A percentile compares a stretch with the other conserved stretches of the same genome.
Evolutionary conservation across 2,113 vertebrate species (phyloP).

Genomic region (Megaceryle torquata): DNA sequence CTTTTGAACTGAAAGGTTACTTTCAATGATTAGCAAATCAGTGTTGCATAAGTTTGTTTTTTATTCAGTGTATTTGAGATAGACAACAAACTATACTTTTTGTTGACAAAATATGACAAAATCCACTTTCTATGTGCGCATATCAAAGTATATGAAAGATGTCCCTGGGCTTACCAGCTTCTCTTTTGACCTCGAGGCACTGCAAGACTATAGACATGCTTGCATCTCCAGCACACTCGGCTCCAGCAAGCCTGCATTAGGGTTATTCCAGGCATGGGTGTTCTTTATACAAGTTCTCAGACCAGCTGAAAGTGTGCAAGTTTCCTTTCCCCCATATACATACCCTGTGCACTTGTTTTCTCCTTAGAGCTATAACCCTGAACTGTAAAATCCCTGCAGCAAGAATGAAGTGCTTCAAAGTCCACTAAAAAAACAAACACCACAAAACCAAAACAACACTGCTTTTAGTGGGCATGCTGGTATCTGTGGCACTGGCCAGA

Average conservation of each 20-base stretch:
- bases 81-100: neutral
- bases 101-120: neutral
- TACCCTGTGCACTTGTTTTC: neutral
- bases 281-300: neutral
- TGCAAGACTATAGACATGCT: neutral
- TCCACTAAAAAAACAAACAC: neutral
- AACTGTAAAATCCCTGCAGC: neutral
- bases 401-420: neutral
- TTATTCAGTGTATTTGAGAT: neutral
- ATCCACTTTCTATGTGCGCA: neutral
- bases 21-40: constrained; percentile 10
- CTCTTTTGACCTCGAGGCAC: neutral
- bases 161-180: neutral
- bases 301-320: accelerated
- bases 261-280: neutral
- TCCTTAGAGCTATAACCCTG: neutral
- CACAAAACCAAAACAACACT: too few species aligned
- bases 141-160: neutral
- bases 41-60: neutral
- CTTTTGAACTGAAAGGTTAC: constrained; percentile 8
- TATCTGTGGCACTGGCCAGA: neutral
- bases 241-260: neutral
- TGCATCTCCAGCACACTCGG: neutral
- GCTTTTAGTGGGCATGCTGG: neutral
- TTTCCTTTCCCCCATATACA: neutral